These are phyloP conservation scores for Lepilemur ruficaudatus DNA, from an alignment of 2,797 vertebrate genomes.

Conservation along the genomic window DNA sequence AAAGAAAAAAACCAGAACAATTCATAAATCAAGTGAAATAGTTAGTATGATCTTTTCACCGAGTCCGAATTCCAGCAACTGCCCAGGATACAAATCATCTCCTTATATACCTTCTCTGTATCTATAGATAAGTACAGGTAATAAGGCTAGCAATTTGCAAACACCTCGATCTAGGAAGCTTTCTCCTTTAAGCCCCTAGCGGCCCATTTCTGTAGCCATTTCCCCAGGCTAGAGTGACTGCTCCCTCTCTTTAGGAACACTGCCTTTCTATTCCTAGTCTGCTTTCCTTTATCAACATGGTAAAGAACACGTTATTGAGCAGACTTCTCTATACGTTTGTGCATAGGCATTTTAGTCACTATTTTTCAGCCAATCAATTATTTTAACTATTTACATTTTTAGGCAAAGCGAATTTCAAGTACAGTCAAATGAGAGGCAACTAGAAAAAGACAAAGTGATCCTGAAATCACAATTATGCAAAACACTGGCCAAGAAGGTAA, in stretches of 20 bases:
- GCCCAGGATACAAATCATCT: not conserved
- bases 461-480: constrained; percentile 38
- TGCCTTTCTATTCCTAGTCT: not conserved
- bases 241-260: not conserved
- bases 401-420: constrained; percentile 4
- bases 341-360: not conserved
- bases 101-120: not conserved
- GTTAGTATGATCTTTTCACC: not conserved
- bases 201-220: not conserved
- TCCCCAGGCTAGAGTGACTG: not conserved
- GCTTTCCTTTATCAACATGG: not conserved
- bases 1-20: constrained; percentile 29
- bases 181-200: not conserved
- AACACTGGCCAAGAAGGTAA: not conserved
- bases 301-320: not conserved
- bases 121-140: not conserved
- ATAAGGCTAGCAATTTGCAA: not conserved
- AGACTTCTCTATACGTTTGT: not conserved
- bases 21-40: not conserved
- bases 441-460: not conserved
- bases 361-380: constrained; percentile 6
- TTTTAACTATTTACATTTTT: constrained; percentile 5
- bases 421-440: not conserved
- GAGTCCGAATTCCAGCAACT: not conserved
- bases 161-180: not conserved